A percentile compares a stretch with the other conserved stretches of the same genome.
Evolutionary conservation across 1,140 invertebrate species (phyloP).

Genomic region (Orius insidiosus): DNA sequence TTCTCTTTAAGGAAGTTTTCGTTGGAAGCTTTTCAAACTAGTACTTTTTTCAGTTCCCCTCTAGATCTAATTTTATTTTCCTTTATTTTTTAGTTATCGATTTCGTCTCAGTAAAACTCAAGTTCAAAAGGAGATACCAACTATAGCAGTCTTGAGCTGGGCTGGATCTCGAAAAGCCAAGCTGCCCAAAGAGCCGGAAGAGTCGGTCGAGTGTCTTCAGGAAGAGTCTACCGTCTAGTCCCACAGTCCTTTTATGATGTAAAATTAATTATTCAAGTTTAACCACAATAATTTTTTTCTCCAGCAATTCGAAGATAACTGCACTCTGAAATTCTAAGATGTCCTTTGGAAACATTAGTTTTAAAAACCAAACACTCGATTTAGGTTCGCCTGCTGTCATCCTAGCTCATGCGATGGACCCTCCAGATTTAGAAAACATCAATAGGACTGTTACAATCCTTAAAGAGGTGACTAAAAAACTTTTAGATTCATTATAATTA

Average conservation of each 20-base stretch:
- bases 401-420: conserved; percentile 67
- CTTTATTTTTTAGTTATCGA: conserved; percentile 61
- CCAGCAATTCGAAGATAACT: conserved; percentile 34
- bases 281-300: conserved; percentile 9
- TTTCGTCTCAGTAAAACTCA: conserved; percentile 78
- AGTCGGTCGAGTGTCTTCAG: conserved; percentile 68
- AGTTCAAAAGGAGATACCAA: conserved; percentile 55
- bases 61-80: background rate
- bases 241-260: conserved; percentile 50
- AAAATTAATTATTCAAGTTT: no score
- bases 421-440: conserved; percentile 70
- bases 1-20: no score
- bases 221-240: conserved; percentile 75
- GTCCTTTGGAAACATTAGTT: conserved; percentile 68
- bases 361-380: conserved; percentile 67
- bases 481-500: background rate
- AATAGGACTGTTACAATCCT: conserved; percentile 59
- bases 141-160: conserved; percentile 57
- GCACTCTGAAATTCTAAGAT: conserved; percentile 55
- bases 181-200: conserved; percentile 80
- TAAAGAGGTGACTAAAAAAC: conserved; percentile 58
- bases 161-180: conserved; percentile 79
- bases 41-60: no score
- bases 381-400: conserved; percentile 70
- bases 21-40: no score